Conservation (phyloP, 2,797 vertebrate species). For the Alca torda region DNA sequence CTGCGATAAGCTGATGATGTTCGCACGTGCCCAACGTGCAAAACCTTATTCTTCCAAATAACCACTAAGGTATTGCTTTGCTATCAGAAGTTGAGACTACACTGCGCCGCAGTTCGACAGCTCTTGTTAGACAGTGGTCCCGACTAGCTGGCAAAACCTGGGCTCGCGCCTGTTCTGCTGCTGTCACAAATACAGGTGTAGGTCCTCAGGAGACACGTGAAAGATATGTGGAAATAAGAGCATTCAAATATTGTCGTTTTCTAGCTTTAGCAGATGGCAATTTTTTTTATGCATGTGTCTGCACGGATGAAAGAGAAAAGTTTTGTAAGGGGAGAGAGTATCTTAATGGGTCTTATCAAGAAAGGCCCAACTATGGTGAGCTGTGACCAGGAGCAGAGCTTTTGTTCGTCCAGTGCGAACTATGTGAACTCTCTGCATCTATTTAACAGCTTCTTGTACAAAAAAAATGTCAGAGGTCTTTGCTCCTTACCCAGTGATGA, state of each 20-base stretch:
- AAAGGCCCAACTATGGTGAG: not conserved
- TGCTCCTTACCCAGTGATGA: not conserved
- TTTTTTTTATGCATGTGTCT: not conserved
- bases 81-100: rapidly evolving
- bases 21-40: rapidly evolving
- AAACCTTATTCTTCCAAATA: not conserved
- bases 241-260: not conserved
- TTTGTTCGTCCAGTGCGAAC: not conserved
- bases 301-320: not conserved
- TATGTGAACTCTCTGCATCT: not conserved
- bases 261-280: not conserved
- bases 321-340: not conserved
- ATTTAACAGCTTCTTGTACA: not conserved
- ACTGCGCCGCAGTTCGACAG: not conserved
- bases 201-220: rapidly evolving
- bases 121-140: not conserved
- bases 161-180: not conserved
- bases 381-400: not conserved
- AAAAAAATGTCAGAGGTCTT: not conserved
- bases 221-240: not conserved
- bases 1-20: not conserved
- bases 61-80: not conserved
- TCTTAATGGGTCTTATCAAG: not conserved
- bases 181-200: not conserved
- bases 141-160: not conserved